Evolutionary conservation across 2,888 invertebrate species (phyloP), one percentile per base, ranked within the genome.

Genomic region (Litoditis marina): DNA sequence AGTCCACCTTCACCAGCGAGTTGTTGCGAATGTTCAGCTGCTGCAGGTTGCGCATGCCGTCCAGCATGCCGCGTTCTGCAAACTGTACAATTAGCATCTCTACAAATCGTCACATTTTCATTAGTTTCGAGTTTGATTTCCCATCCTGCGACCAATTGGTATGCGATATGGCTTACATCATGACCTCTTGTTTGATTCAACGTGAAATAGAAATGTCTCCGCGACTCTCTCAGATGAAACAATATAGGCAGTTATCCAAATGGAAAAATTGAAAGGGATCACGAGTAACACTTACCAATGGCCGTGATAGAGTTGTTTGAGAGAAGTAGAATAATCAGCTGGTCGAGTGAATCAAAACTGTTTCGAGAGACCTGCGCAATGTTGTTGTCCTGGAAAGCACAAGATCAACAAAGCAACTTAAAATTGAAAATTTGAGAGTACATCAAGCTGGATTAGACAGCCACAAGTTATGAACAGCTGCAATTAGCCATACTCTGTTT

Each of bases 231-330:
- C n/a, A n/a, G n/a, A n/a, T n/a, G n/a, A n/a, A n/a, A n/a, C 39
- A 11, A 36, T 36, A 16, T 36, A 11, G 39, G 39, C 1, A n/a
- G 11, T 36, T n/a, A 16, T 16, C n/a, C 11, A 39, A 39, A 39
- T n/a, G n/a, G n/a, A 39, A 39, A 13, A 39, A 39, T 39, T 39
- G 11, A 39, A n/a, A n/a, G n/a, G 39, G n/a, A n/a, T n/a, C 39
- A 39, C 11, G 11, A 39, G n/a, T 39, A 2, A 49, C 28, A 53
- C 67, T 52, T 54, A 80, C 82, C 87, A 65, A 93, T 87, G 78
- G 87, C 87, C 73, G 89, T 88, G 68, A 93, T 88, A 66, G 91
- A 86, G 85, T 93, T 93, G 77, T 89, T 88, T 30, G 90, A 89
- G 63, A 93, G 85, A 74, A 90, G 89, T 71, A 93, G 86, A 69